Evolutionary conservation across 2,888 invertebrate species (phyloP).

Genomic region (Vannuccia rotundouncinata): DNA sequence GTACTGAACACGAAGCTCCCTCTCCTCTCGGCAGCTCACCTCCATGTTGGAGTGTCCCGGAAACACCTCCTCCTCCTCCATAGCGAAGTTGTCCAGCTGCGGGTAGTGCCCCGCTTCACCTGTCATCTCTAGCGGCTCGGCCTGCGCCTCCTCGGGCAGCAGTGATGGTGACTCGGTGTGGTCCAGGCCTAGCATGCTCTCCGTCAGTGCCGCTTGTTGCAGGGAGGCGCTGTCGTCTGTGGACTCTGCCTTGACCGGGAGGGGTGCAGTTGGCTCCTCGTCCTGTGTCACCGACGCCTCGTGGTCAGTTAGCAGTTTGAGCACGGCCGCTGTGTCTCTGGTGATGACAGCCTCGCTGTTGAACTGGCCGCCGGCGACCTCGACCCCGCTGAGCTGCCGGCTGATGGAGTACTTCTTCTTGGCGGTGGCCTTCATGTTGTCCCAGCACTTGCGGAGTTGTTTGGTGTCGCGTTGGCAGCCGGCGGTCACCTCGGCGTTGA

Average conservation of each 20-base stretch:
- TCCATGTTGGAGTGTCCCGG: background rate
- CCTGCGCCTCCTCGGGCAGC: background rate
- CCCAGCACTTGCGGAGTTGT: constrained; percentile 33
- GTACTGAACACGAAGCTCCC: background rate
- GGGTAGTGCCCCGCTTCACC: background rate
- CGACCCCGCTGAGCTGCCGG: background rate
- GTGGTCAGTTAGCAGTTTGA: background rate
- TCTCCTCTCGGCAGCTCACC: background rate
- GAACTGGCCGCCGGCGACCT: background rate
- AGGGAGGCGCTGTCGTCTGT: no score
- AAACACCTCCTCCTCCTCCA: background rate
- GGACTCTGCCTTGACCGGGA: background rate
- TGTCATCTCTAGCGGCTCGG: background rate
- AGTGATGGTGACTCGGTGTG: background rate
- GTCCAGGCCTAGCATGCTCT: background rate
- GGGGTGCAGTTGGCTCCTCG: background rate
- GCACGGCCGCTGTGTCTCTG: background rate
- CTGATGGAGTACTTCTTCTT: background rate
- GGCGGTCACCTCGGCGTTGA: background rate
- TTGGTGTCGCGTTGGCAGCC: constrained; percentile 1
- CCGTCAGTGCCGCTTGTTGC: background rate
- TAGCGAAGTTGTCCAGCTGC: background rate
- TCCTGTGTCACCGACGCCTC: background rate
- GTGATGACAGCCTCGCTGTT: background rate
- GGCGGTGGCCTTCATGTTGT: constrained; percentile 29